Conservation (phyloP, 2,888 invertebrate genomes). For the Chaetogeoica ovagalla region DNA sequence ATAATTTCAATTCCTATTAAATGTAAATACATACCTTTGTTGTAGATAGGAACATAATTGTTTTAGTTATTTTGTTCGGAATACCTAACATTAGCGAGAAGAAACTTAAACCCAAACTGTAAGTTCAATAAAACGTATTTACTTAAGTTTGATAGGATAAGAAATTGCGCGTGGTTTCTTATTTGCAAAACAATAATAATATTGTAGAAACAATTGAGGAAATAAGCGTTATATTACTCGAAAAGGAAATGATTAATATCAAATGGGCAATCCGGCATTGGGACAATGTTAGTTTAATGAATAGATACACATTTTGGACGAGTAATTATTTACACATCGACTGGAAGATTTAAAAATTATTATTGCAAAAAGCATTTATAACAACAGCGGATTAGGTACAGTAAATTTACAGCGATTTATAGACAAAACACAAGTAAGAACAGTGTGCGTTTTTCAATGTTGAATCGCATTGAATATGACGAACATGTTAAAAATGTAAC, state of each 20-base stretch:
- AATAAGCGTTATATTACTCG: background rate
- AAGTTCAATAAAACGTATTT: background rate
- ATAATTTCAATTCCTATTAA: too few relatives aligned
- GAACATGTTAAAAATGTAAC: background rate
- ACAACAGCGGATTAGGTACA: background rate
- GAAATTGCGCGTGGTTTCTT: slow-evolving; percentile 1
- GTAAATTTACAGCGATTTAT: background rate
- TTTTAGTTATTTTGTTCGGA: too few relatives aligned
- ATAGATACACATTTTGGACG: background rate
- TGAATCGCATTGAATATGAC: background rate
- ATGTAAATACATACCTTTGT: too few relatives aligned
- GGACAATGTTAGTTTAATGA: background rate
- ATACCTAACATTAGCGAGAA: too few relatives aligned
- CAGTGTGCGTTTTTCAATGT: background rate
- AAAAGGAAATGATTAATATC: background rate
- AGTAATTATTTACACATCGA: background rate
- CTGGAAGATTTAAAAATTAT: background rate
- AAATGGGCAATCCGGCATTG: background rate
- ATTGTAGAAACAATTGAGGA: background rate
- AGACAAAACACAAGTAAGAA: background rate
- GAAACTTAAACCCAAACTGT: background rate
- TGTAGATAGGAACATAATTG: too few relatives aligned
- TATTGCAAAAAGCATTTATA: background rate
- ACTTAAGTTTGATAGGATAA: background rate
- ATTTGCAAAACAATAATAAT: background rate